A percentile compares a stretch with the other conserved stretches of the same genome.
Evolutionary conservation across 1,140 invertebrate genomes (phyloP).

Genomic region (Drosophila neocordata): DNA sequence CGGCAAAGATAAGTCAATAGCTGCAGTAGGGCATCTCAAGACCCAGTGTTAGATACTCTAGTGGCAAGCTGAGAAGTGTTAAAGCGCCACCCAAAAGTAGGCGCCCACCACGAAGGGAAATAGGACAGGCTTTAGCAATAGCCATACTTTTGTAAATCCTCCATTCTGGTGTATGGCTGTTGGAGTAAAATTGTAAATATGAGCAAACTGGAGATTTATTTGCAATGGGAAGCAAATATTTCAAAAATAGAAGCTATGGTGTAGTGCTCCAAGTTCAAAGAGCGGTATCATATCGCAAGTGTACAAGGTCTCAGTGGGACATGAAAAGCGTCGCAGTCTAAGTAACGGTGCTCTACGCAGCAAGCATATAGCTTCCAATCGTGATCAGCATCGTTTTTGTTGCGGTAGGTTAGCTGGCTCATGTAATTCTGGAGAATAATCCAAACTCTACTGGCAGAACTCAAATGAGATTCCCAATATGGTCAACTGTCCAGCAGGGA

Average conservation of each 20-base stretch:
- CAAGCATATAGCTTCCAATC: slow-evolving; percentile 90
- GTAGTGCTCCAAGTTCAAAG: slow-evolving; percentile 97
- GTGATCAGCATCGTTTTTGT: slow-evolving; percentile 90
- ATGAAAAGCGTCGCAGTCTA: slow-evolving; percentile 89
- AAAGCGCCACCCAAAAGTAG: slow-evolving; percentile 93
- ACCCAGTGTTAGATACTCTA: slow-evolving; percentile 96
- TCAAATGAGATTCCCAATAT: slow-evolving; percentile 95
- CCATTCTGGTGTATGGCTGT: slow-evolving; percentile 98
- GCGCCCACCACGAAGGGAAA: slow-evolving; percentile 94
- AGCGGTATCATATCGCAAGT: slow-evolving; percentile 95
- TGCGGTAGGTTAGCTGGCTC: slow-evolving; percentile 87
- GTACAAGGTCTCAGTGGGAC: slow-evolving; percentile 91
- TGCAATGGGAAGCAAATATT: slow-evolving; percentile 95
- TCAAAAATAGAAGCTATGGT: slow-evolving; percentile 97
- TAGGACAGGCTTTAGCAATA: slow-evolving; percentile 96
- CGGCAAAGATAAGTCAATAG: slow-evolving; percentile 98
- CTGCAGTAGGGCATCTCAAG: slow-evolving; percentile 97
- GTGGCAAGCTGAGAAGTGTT: slow-evolving; percentile 94
- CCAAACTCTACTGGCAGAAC: slow-evolving; percentile 92
- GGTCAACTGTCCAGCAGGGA: slow-evolving; percentile 91
- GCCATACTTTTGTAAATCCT: slow-evolving; percentile 99
- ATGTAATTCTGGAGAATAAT: slow-evolving; percentile 84
- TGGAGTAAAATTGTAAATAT: slow-evolving; percentile 91
- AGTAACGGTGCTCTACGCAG: slow-evolving; percentile 90
- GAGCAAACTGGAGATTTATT: slow-evolving; percentile 91